Evolutionary conservation across 2,113 vertebrate species (phyloP), one percentile per base, ranked within the genome.

Genomic region (Salvelinus sp.): DNA sequence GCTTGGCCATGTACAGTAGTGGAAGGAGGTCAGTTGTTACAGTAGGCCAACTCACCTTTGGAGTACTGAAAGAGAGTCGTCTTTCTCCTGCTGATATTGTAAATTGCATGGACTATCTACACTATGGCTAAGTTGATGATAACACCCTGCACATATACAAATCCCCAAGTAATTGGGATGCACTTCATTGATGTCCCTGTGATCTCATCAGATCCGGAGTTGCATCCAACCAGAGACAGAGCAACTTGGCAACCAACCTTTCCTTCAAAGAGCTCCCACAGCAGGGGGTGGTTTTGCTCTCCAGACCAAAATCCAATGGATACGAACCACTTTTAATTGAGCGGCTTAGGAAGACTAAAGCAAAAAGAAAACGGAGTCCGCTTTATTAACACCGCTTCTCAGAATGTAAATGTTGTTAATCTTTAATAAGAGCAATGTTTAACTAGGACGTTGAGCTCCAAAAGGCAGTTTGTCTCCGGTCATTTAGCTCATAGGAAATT

Each of bases 261-360:
- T 73, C 74, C 54, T 73, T 83, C 81, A 77, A 73, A 76, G 68
- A 64, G 64, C 22, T 68, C 30, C n/a, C 69, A 54, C 79, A 76
- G 44, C 76, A 72, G 75, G 67, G 72, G 69, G 20, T 76, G 50
- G 80, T 14, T 77, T 67, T 62, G 22, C 69, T 79, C n/a, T 74
- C 73, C 50, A 75, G 30, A 77, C 72, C 13, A 57, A 65, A 76
- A 76, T 22, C 80, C 28, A 33, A 73, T 63, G 38, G 22, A 67
- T 78, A 74, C 73, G 48, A 78, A 76, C 76, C 74, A 63, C 65
- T 57, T 64, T 62, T 50, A 79, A 75, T 79, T 67, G 69, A 44
- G 38, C 74, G 23, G 20, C 47, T 27, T 68, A 50, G 3, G 38
- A 44, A 44, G 2, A 44, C 9, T 44, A 44, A 44, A 44, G 27